Evolutionary conservation across 2,888 invertebrate genomes (phyloP).

Genomic region (Anodontia alba): DNA sequence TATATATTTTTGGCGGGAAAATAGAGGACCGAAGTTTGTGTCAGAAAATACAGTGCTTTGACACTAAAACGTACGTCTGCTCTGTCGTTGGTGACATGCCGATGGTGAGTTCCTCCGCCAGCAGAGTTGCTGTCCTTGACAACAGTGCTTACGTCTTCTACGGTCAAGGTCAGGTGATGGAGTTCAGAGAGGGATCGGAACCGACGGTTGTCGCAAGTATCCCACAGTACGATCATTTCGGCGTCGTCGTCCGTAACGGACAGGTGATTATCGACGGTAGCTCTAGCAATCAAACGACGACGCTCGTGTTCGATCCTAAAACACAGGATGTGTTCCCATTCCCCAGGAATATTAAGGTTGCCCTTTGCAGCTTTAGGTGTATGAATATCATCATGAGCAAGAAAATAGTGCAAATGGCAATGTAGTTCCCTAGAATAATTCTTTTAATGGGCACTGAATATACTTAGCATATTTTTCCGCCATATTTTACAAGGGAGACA

Average conservation of each 20-base stretch:
- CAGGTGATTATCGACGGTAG: slow-evolving; percentile 57
- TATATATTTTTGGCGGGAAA: slow-evolving; percentile 64
- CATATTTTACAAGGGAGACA: too few relatives aligned
- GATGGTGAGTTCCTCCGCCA: slow-evolving; percentile 30
- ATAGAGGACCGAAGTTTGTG: slow-evolving; percentile 33
- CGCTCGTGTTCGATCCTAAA: slow-evolving; percentile 53
- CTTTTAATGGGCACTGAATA: neutral
- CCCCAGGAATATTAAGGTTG: slow-evolving; percentile 52
- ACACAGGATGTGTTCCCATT: slow-evolving; percentile 32
- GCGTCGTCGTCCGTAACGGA: slow-evolving; percentile 46
- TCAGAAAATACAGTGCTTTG: slow-evolving; percentile 54
- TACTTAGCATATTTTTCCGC: too few relatives aligned
- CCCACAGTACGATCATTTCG: slow-evolving; percentile 59
- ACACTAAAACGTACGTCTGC: slow-evolving; percentile 30
- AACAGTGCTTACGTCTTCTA: slow-evolving; percentile 50
- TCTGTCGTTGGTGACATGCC: slow-evolving; percentile 56
- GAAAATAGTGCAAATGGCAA: slow-evolving; percentile 28
- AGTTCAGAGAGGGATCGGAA: slow-evolving; percentile 33
- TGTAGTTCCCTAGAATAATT: neutral
- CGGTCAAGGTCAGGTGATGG: slow-evolving; percentile 53
- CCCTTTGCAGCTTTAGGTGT: slow-evolving; percentile 61
- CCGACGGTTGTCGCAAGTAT: slow-evolving; percentile 38
- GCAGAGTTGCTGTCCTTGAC: slow-evolving; percentile 51
- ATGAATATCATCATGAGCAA: slow-evolving; percentile 56
- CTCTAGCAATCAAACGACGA: slow-evolving; percentile 51